Percentiles rank a stretch among this genome's conserved stretches.
Conservation (phyloP, 2,888 invertebrate species). For the Orthosia gracilis region DNA sequence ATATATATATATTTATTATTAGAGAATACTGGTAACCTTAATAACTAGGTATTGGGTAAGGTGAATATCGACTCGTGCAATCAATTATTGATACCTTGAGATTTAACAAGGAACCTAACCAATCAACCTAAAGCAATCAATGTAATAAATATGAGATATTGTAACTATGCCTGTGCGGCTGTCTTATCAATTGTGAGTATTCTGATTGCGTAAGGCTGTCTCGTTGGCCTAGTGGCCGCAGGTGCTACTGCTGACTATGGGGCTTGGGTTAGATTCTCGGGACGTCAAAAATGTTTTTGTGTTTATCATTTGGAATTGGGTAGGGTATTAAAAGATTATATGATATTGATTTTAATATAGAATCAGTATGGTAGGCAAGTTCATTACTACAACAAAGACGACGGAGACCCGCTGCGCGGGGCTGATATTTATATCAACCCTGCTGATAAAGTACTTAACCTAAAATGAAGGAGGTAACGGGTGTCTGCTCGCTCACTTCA, state of each 20-base stretch:
- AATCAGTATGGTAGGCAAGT: no score
- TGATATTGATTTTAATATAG: no score
- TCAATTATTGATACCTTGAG: neutral
- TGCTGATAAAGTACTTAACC: no score
- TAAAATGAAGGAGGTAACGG: no score
- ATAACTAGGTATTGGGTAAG: neutral
- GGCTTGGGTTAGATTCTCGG: neutral
- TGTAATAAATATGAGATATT: neutral
- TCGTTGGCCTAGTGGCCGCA: neutral
- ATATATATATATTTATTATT: no score
- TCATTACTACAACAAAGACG: no score
- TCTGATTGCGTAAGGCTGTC: neutral
- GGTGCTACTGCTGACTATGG: no score
- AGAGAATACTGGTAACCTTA: neutral
- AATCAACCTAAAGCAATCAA: constrained; percentile 16
- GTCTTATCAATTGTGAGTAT: neutral
- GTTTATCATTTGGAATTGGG: neutral
- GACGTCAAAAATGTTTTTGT: neutral
- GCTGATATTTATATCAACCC: no score
- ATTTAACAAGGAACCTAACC: constrained; percentile 8
- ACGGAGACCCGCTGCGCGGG: no score
- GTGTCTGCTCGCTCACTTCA: no score
- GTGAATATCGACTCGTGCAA: constrained; percentile 8
- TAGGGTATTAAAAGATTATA: no score
- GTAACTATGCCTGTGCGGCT: neutral